Evolutionary conservation across 2,113 vertebrate species (phyloP).

Genomic region (Corvus moneduloides): DNA sequence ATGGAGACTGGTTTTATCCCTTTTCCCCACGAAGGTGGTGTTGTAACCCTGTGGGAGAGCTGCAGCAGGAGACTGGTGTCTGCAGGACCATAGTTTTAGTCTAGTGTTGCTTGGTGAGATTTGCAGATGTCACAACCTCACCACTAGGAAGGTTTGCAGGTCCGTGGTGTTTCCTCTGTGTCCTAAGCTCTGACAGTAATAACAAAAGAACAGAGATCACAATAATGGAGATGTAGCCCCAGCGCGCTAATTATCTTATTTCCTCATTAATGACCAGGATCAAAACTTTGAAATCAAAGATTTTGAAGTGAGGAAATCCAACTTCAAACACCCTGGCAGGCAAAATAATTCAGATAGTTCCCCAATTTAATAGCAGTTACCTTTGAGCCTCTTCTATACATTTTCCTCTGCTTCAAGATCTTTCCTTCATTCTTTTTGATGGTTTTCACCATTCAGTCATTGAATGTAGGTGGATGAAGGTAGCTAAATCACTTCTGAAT

Average conservation of each 20-base stretch:
- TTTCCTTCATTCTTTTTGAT: neutral
- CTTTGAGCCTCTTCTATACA: neutral
- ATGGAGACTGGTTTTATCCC: neutral
- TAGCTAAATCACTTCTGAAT: neutral
- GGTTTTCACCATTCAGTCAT: neutral
- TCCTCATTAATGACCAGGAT: neutral
- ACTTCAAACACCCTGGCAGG: neutral
- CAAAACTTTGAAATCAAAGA: neutral
- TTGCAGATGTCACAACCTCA: neutral
- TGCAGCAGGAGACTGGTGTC: rapidly evolving
- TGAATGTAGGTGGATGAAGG: neutral
- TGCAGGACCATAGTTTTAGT: neutral
- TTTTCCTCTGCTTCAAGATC: neutral
- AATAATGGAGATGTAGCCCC: neutral
- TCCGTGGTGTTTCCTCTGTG: neutral
- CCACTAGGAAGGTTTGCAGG: neutral
- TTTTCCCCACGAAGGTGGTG: neutral
- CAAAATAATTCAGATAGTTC: neutral
- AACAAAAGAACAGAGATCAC: neutral
- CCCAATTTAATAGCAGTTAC: neutral
- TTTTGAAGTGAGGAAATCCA: neutral
- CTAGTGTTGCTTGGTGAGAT: neutral
- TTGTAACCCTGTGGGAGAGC: rapidly evolving
- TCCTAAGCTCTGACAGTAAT: neutral
- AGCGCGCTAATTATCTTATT: neutral